Evolutionary conservation across 2,113 vertebrate species (phyloP).

Genomic region (Pelecanus crispus): DNA sequence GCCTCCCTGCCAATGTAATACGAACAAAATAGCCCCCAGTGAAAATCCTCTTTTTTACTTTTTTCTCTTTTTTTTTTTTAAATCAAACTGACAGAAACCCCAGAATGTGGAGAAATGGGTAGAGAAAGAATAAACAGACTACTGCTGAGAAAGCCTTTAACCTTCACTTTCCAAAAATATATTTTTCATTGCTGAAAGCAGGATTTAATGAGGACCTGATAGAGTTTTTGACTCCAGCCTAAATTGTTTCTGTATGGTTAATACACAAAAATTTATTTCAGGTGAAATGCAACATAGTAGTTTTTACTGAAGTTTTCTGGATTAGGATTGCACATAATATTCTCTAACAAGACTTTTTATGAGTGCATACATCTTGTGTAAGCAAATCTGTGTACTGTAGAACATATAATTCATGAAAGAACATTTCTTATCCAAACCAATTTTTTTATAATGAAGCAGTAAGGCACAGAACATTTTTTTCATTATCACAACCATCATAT

Average conservation of each 20-base stretch:
- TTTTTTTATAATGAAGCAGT: background rate
- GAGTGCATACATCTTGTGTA: background rate
- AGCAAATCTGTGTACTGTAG: background rate
- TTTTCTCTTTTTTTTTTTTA: background rate
- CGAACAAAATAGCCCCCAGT: background rate
- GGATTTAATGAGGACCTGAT: background rate
- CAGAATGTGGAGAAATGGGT: background rate
- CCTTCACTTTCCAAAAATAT: background rate
- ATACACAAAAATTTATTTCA: background rate
- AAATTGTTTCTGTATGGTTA: background rate
- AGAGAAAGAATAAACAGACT: background rate
- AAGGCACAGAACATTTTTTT: background rate
- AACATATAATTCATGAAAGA: background rate
- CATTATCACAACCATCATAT: background rate
- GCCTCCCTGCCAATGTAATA: background rate
- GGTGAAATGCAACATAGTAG: background rate
- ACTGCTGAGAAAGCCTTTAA: background rate
- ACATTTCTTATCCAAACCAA: background rate
- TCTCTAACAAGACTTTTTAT: background rate
- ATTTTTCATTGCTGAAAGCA: background rate
- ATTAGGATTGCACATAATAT: background rate
- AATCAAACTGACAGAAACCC: background rate
- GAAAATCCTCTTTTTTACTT: background rate
- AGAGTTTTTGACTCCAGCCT: background rate
- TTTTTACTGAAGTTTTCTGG: background rate